Percentiles rank a stretch among this genome's conserved stretches.
These are phyloP conservation scores for Anseranas semipalmata DNA, from an alignment of 2,113 vertebrate genomes.

Conservation along the genomic window DNA sequence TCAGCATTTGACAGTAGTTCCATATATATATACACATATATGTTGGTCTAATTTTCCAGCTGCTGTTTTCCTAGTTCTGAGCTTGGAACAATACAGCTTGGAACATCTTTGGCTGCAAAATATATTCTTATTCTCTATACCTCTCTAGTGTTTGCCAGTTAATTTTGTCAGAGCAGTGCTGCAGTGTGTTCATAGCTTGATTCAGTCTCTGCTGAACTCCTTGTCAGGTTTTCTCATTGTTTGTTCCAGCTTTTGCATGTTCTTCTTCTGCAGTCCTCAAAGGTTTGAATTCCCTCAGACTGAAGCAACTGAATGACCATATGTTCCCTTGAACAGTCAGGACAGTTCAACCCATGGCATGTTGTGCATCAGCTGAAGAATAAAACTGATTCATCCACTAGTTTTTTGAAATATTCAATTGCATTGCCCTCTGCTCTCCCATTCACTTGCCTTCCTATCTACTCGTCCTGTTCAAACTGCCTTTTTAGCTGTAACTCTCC, in stretches of 20 bases:
- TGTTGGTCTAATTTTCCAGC: not conserved
- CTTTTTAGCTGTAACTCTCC: not conserved
- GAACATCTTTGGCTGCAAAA: not conserved
- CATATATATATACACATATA: not conserved
- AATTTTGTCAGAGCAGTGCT: not conserved
- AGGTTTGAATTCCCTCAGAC: not conserved
- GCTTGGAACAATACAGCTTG: not conserved
- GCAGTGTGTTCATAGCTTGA: not conserved
- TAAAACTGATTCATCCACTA: not conserved
- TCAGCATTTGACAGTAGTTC: not conserved
- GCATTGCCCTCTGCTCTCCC: not conserved
- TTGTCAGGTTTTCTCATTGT: accelerated
- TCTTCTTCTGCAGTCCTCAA: not conserved
- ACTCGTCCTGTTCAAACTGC: not conserved
- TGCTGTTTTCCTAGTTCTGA: not conserved
- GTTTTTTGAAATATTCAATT: not conserved
- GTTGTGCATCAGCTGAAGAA: not conserved
- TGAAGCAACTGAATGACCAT: not conserved
- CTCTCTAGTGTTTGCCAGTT: not conserved
- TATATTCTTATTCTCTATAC: not conserved
- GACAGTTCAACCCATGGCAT: not conserved
- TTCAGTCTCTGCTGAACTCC: not conserved
- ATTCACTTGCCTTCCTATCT: not conserved
- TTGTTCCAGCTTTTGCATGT: not conserved
- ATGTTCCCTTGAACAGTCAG: not conserved